A percentile compares a stretch with the other conserved stretches of the same genome.
Evolutionary conservation across 2,797 vertebrate species (phyloP).

Genomic region (Phalanger gymnotis): DNA sequence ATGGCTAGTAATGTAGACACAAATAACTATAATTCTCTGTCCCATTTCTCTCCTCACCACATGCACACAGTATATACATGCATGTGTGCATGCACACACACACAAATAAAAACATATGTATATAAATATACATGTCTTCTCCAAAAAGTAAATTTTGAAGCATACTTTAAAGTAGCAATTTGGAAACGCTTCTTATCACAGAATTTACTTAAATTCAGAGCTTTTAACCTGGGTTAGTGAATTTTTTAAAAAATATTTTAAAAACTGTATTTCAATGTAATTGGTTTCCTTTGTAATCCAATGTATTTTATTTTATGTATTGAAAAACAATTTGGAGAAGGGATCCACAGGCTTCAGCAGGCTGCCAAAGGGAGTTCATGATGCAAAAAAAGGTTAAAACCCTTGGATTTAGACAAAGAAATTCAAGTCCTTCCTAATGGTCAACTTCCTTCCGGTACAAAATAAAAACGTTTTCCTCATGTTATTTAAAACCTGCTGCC

Average conservation of each 20-base stretch:
- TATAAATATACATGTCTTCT: background rate
- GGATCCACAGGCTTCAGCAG: background rate
- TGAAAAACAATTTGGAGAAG: too few relatives aligned
- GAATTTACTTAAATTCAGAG: background rate
- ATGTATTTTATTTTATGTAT: too few relatives aligned
- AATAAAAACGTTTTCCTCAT: constrained; percentile 14
- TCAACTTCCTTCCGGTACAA: constrained; percentile 6
- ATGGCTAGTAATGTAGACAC: background rate
- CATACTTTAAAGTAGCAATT: background rate
- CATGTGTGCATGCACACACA: too few relatives aligned
- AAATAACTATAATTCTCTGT: background rate
- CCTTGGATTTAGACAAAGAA: background rate
- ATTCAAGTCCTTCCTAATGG: background rate
- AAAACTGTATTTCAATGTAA: background rate
- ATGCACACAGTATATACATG: too few relatives aligned
- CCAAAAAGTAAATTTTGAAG: background rate
- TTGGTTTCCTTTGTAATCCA: too few relatives aligned
- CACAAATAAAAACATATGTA: too few relatives aligned
- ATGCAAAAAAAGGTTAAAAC: background rate
- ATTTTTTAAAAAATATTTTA: background rate
- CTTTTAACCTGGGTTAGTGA: too few relatives aligned
- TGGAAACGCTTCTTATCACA: background rate
- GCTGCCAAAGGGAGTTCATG: background rate
- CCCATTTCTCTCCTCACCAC: too few relatives aligned
- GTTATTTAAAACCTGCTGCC: background rate